Evolutionary conservation across 2,113 vertebrate genomes (phyloP), one percentile per base, ranked within the genome.

Genomic region (Stegastes partitus): DNA sequence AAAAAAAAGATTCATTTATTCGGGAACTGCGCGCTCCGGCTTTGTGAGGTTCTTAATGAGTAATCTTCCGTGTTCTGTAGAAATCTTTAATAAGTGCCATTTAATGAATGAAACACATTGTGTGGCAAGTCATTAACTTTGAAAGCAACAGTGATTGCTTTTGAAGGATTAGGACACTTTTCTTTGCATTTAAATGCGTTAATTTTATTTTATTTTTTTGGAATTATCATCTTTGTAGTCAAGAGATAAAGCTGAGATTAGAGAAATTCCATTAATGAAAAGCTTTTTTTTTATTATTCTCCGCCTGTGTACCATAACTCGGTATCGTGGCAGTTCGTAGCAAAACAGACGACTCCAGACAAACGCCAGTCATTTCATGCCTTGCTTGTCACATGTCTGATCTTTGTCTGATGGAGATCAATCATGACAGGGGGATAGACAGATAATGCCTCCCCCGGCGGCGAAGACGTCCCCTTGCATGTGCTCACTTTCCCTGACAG

Each of bases 101-200:
- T 91, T 89, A 93, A 86, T 88, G 87, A 92, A 89, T 77, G 81
- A 86, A 88, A 85, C 86, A 84, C 88, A 86, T 87, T 86, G 84
- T 90, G 83, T 83, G 88, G 74, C 51, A 89, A 92, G 75, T 89
- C 91, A 93, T 93, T 93, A 92, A 91, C 79, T 88, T 81, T 87
- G 77, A 89, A 93, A 80, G 86, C 82, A 87, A 83, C 87, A 77
- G 78, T 90, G 90, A 92, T 92, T 91, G 89, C 87, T 79, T 92
- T 83, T 84, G 84, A 91, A 84, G 79, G 89, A 92, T 91, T 86
- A 87, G 58, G 66, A 66, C 58, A 23, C 28, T 87, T 85, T 86
- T 79, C 79, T 67, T 87, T 90, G 83, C 89, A 89, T 92, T 91
- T 84, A 73, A 90, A 87, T 79, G 67, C 2, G 47, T 21, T 10